A percentile compares a stretch with the other conserved stretches of the same genome.
Evolutionary conservation across 2,888 invertebrate genomes (phyloP).

Genomic region (Lissocephala sabroskyi): DNA sequence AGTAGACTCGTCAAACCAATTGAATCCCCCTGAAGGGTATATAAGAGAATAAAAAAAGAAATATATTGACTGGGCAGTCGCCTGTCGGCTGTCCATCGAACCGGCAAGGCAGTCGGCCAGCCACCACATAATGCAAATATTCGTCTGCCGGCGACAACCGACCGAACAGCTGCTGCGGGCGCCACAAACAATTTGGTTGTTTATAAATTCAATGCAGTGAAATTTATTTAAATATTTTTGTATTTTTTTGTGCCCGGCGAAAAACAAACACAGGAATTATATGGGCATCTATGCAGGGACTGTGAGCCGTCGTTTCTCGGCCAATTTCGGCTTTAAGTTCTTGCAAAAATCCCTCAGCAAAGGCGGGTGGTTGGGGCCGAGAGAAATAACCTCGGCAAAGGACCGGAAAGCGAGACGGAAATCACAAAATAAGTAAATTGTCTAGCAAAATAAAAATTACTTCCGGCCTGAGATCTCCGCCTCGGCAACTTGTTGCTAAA

Average conservation of each 20-base stretch:
- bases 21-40: too few relatives aligned
- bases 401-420: constrained; percentile 66
- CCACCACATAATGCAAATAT: constrained; percentile 21
- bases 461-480: constrained; percentile 59
- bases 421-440: constrained; percentile 73
- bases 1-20: too few relatives aligned
- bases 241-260: too few relatives aligned
- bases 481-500: not conserved
- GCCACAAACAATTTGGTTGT: constrained; percentile 6
- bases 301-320: too few relatives aligned
- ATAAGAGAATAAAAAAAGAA: too few relatives aligned
- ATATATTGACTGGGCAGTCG: too few relatives aligned
- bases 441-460: constrained; percentile 72
- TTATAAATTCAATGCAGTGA: not conserved
- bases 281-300: too few relatives aligned
- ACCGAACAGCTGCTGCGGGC: constrained; percentile 22
- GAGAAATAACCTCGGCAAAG: constrained; percentile 8
- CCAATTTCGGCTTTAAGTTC: too few relatives aligned
- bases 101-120: too few relatives aligned
- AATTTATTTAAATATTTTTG: constrained; percentile 15
- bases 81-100: constrained; percentile 10
- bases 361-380: too few relatives aligned
- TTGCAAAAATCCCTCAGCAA: too few relatives aligned
- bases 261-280: too few relatives aligned
- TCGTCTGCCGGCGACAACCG: constrained; percentile 13